Base-by-base conservation (phyloP, 2,797 vertebrate species). In the Arrhamphus sclerolepis region DNA sequence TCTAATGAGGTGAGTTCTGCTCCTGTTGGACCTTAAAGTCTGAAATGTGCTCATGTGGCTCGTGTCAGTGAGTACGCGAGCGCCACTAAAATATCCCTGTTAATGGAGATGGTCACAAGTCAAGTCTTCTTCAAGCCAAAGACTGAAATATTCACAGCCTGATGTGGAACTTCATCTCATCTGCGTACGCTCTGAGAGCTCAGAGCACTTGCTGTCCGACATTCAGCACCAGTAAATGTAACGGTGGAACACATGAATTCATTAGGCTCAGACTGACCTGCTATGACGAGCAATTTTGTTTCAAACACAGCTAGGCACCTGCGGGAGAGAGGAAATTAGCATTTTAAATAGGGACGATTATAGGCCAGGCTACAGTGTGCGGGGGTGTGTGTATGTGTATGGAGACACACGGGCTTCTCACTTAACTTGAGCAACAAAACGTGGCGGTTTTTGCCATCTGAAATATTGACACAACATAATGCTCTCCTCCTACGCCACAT, bases 291-390 rank as follows among this genome's bases (percentile, higher is more conserved):
- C 81, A 89, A 87, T 90, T 90, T 89, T 75, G 81, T 81, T 79
- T 85, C 83, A 90, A 86, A 84, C 82, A 83, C 81, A 87, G 86
- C 76, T 62, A 72, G 67, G 88, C 77, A 89, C 82, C 87, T 87
- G 77, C 71, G 80, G 85, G 85, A 88, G 67, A 77, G 70, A 82
- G 80, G 61, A 85, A 88, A 90, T 88, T 85, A 86, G 78, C 74
- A 89, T 86, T 87, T 89, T 87, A 89, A 91, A 89, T 87, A 78
- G 83, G 62, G 83, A 86, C 72, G 40, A 87, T 89, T 89, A 88
- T 80, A 72, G 85, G 87, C 86, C 85, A 87, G 85, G 85, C 74
- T 79, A 85, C 29, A 51, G 55, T 58, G 72, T 51, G 74, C 68
- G 70, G 62, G 53, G 55, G 13, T 59, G 46, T 52, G n/a, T 54